A percentile compares a stretch with the other conserved stretches of the same genome.
phyloP scores from a whole-genome alignment of 2,888 invertebrate genomes.

The Drosophila lutescens region DNA sequence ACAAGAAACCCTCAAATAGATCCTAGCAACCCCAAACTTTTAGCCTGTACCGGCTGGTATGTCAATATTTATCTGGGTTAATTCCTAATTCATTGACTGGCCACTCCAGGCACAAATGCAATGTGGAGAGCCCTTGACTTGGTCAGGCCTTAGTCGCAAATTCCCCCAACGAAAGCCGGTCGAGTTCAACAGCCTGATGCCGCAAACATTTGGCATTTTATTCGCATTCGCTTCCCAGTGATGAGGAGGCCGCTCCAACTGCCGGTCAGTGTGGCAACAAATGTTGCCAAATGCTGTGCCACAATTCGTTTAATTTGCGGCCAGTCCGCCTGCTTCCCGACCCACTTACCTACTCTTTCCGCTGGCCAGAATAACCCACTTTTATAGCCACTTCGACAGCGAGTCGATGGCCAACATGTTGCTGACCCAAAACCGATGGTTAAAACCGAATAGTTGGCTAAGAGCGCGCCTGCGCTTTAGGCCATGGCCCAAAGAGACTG shows the following conservation, averaged over 20 bases:
- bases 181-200: slow-evolving; percentile 44
- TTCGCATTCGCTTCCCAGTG: slow-evolving; percentile 52
- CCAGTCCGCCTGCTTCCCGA: slow-evolving; percentile 47
- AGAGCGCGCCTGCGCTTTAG: slow-evolving; percentile 57
- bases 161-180: slow-evolving; percentile 12
- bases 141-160: slow-evolving; percentile 21
- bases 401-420: slow-evolving; percentile 65
- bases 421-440: slow-evolving; percentile 69
- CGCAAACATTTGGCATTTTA: slow-evolving; percentile 53
- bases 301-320: slow-evolving; percentile 78
- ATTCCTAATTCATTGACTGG: slow-evolving; percentile 10
- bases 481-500: not conserved
- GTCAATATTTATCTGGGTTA: slow-evolving; percentile 13
- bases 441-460: slow-evolving; percentile 1
- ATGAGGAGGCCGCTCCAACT: slow-evolving; percentile 6
- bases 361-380: slow-evolving; percentile 65
- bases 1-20: not conserved
- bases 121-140: slow-evolving; percentile 32
- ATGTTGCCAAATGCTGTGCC: slow-evolving; percentile 71
- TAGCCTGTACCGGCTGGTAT: not conserved
- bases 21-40: too few species aligned
- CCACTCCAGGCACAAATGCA: slow-evolving; percentile 20
- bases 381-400: slow-evolving; percentile 29
- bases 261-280: slow-evolving; percentile 68
- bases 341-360: slow-evolving; percentile 60